These are phyloP conservation scores for Samia ricini DNA, from an alignment of 1,140 invertebrate species.

Conservation along the genomic window DNA sequence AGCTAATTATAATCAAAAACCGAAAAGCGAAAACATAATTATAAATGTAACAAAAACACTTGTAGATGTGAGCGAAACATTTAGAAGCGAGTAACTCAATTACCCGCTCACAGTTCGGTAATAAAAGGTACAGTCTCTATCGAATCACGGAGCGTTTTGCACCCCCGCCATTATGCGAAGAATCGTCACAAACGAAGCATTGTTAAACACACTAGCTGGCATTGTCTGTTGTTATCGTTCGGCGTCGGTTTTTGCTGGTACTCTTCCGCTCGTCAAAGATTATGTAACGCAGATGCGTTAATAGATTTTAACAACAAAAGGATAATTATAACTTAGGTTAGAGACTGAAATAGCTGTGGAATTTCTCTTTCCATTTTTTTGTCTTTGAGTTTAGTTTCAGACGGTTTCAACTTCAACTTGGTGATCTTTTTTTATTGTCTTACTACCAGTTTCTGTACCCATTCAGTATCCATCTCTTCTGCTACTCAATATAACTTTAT, in stretches of 20 bases:
- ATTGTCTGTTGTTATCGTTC: slow-evolving; percentile 72
- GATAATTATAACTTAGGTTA: no score
- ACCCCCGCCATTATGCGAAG: slow-evolving; percentile 71
- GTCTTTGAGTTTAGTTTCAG: no score
- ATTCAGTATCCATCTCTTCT: no score
- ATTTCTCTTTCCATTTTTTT: no score
- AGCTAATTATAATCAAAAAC: slow-evolving; percentile 5
- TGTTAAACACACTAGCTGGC: slow-evolving; percentile 67
- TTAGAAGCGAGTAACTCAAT: slow-evolving; percentile 56
- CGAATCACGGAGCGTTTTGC: slow-evolving; percentile 66
- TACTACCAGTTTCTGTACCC: no score
- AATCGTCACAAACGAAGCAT: slow-evolving; percentile 75
- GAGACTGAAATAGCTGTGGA: no score
- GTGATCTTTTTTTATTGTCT: no score
- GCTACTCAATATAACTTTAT: no score
- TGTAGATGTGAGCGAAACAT: slow-evolving; percentile 38
- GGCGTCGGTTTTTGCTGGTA: slow-evolving; percentile 66
- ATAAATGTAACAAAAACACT: slow-evolving; percentile 33
- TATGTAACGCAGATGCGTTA: slow-evolving; percentile 33
- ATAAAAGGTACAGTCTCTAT: slow-evolving; percentile 70
- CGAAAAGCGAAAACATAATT: slow-evolving; percentile 7
- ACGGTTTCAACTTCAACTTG: no score
- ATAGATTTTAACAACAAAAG: background rate
- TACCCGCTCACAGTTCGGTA: slow-evolving; percentile 62
- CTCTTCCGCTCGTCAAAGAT: slow-evolving; percentile 62